Evolutionary conservation across 2,113 vertebrate genomes (phyloP).

Genomic region (Callorhinus ursinus): DNA sequence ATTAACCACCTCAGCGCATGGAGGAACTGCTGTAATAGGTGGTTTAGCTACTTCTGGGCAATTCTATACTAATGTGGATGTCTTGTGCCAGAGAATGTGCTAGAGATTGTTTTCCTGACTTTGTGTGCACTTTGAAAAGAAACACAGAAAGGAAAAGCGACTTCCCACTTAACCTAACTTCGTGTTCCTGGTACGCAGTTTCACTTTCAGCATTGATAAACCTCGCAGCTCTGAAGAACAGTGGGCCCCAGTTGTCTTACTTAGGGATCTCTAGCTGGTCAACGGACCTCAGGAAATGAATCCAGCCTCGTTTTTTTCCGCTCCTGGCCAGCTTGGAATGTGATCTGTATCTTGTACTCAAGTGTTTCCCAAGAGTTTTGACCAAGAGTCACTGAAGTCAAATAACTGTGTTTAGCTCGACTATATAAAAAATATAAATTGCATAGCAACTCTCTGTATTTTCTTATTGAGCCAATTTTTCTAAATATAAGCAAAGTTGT

Average conservation of each 20-base stretch:
- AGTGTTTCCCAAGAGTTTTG: not conserved
- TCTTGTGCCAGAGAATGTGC: not conserved
- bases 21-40: not conserved
- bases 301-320: not conserved
- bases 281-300: not conserved
- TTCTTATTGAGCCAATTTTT: not conserved
- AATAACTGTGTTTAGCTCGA: not conserved
- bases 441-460: not conserved
- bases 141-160: constrained; percentile 18
- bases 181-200: not conserved
- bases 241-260: not conserved
- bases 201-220: not conserved
- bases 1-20: fast-evolving
- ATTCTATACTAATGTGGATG: not conserved
- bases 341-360: not conserved
- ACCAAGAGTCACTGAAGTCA: not conserved
- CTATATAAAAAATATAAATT: not conserved
- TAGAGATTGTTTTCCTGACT: not conserved
- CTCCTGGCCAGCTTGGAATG: not conserved
- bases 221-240: not conserved
- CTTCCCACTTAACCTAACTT: constrained; percentile 15
- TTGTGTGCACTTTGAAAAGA: constrained; percentile 16
- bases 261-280: not conserved
- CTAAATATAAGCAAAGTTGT: not conserved
- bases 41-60: not conserved